Conservation (phyloP, 2,113 vertebrate species). For the Saguinus midas region DNA sequence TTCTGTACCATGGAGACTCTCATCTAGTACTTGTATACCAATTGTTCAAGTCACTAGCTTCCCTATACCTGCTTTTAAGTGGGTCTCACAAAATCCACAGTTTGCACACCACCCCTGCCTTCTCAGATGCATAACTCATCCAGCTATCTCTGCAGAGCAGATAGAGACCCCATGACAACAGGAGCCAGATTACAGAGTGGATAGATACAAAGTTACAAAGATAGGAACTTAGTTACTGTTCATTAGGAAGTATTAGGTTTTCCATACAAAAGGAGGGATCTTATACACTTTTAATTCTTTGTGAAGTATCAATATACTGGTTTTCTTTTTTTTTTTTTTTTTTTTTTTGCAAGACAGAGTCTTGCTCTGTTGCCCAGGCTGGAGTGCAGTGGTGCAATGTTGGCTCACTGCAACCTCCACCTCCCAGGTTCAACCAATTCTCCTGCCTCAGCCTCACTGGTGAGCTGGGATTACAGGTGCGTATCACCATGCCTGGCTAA, state of each 20-base stretch:
- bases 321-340: background rate
- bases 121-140: background rate
- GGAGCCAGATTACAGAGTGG: background rate
- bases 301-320: background rate
- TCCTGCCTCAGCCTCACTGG: too few relatives aligned
- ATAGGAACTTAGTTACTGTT: background rate
- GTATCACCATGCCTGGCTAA: fast-evolving
- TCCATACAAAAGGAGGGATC: background rate
- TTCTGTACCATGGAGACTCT: background rate
- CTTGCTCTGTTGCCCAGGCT: too few relatives aligned
- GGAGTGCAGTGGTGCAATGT: fast-evolving
- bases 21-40: too few relatives aligned
- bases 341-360: too few relatives aligned
- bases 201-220: background rate
- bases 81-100: background rate
- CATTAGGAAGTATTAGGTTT: background rate
- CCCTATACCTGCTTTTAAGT: background rate
- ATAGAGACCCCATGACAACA: background rate
- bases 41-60: background rate
- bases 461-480: too few relatives aligned
- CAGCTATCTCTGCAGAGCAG: background rate
- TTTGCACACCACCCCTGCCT: background rate
- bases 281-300: background rate
- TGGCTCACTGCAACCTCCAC: too few relatives aligned
- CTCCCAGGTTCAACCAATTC: too few relatives aligned